phyloP scores from a whole-genome alignment of 37 sponge, comb jelly and placozoan species.

The Aphrocallistes beatrix region DNA sequence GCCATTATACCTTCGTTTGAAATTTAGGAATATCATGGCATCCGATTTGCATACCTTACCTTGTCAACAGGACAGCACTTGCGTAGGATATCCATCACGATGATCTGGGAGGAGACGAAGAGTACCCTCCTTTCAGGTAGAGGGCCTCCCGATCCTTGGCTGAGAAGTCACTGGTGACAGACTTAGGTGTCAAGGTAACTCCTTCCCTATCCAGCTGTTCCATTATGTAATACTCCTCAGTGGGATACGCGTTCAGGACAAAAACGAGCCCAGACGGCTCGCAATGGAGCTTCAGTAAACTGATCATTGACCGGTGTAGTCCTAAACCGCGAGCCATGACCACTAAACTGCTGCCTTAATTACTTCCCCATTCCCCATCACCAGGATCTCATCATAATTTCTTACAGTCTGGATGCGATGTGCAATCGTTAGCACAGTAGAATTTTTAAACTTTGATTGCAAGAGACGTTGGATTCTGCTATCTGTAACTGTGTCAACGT shows the following conservation, averaged over 20 bases:
- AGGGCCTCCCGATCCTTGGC: slow-evolving; percentile 69
- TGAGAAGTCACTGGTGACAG: slow-evolving; percentile 57
- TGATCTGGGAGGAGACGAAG: slow-evolving; percentile 84
- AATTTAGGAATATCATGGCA: not conserved
- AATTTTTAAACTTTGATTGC: too few relatives aligned
- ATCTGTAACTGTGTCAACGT: too few relatives aligned
- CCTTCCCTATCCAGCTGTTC: slow-evolving; percentile 28
- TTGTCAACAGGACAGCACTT: slow-evolving; percentile 57
- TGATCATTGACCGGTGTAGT: slow-evolving; percentile 53
- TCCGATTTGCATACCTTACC: not conserved
- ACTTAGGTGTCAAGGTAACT: slow-evolving; percentile 39
- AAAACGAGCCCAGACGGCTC: slow-evolving; percentile 77
- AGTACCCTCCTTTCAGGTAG: slow-evolving; percentile 86
- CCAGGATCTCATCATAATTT: too few relatives aligned
- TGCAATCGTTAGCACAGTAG: too few relatives aligned
- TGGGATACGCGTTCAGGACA: slow-evolving; percentile 52
- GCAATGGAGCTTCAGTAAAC: slow-evolving; percentile 73
- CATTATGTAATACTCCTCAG: slow-evolving; percentile 54
- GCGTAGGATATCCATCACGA: slow-evolving; percentile 80
- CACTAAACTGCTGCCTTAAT: slow-evolving; percentile 82
- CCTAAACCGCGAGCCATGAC: slow-evolving; percentile 82
- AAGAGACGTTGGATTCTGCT: too few relatives aligned
- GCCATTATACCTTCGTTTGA: too few relatives aligned
- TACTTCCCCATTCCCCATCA: too few relatives aligned
- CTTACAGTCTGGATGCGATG: too few relatives aligned